phyloP scores from a whole-genome alignment of 2,797 vertebrate genomes.

The Spea hammondii region DNA sequence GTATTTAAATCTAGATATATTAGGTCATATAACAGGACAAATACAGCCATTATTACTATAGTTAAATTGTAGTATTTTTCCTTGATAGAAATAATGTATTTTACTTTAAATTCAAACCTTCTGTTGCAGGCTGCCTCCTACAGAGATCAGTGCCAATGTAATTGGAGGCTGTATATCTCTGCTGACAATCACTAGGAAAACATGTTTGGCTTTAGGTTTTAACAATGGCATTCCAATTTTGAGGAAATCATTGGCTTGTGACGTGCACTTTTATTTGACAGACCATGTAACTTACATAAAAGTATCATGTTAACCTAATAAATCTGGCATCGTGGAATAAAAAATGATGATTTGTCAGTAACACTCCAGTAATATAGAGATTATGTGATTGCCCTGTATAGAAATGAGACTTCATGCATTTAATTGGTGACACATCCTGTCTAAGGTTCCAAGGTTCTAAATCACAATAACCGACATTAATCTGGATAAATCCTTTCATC shows the following conservation, averaged over 20 bases:
- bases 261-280: conserved; percentile 59
- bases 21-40: background rate
- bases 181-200: conserved; percentile 57
- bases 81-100: conserved; percentile 57
- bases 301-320: conserved; percentile 63
- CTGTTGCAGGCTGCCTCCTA: conserved; percentile 62
- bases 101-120: conserved; percentile 58
- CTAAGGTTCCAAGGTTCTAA: conserved; percentile 64
- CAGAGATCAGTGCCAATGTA: conserved; percentile 53
- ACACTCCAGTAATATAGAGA: conserved; percentile 66
- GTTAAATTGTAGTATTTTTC: conserved; percentile 47
- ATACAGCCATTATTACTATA: conserved; percentile 8
- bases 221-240: conserved; percentile 58
- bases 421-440: conserved; percentile 74
- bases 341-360: conserved; percentile 67
- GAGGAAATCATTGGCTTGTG: conserved; percentile 54
- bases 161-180: conserved; percentile 47
- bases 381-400: conserved; percentile 67
- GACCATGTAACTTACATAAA: conserved; percentile 64
- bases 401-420: conserved; percentile 72
- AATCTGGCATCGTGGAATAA: conserved; percentile 61
- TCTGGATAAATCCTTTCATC: conserved; percentile 70
- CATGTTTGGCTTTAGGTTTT: conserved; percentile 52
- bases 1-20: no score
- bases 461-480: conserved; percentile 64